A percentile compares a stretch with the other conserved stretches of the same genome.
Evolutionary conservation across 2,888 invertebrate species (phyloP).

Genomic region (Torymus aiolomorphi): DNA sequence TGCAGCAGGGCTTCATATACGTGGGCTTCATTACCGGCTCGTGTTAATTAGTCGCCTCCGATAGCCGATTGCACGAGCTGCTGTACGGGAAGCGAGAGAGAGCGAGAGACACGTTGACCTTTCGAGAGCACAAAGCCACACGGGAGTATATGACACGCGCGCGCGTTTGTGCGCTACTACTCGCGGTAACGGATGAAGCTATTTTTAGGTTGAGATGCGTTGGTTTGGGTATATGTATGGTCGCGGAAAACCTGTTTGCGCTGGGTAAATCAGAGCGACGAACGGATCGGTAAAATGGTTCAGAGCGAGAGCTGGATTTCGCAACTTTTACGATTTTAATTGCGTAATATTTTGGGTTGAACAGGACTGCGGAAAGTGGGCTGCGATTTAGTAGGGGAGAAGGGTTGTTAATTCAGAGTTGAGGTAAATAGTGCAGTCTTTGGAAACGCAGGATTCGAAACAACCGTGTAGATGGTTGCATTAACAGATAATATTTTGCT

Average conservation of each 20-base stretch:
- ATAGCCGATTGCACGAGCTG: slow-evolving; percentile 66
- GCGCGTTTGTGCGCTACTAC: not conserved
- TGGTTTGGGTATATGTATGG: slow-evolving; percentile 11
- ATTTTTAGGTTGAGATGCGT: slow-evolving; percentile 27
- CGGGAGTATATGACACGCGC: not conserved
- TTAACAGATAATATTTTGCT: no score
- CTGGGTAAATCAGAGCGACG: slow-evolving; percentile 11
- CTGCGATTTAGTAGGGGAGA: no score
- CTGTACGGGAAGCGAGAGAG: slow-evolving; percentile 34
- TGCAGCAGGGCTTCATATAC: slow-evolving; percentile 50
- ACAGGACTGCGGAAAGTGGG: no score
- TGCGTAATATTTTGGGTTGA: slow-evolving; percentile 21
- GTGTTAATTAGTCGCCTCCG: slow-evolving; percentile 71
- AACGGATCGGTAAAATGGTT: no score
- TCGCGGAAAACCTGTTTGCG: slow-evolving; percentile 32
- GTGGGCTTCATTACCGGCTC: slow-evolving; percentile 70
- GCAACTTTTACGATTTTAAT: slow-evolving; percentile 32
- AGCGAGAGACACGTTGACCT: slow-evolving; percentile 38
- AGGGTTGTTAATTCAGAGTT: no score
- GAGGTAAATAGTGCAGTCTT: no score
- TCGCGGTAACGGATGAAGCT: slow-evolving; percentile 15
- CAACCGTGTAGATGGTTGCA: no score
- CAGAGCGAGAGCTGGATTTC: not conserved
- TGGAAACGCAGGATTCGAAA: no score
- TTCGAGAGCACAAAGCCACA: slow-evolving; percentile 21